Percentiles rank a stretch among this genome's conserved stretches.
phyloP scores from a whole-genome alignment of 2,797 vertebrate genomes.

The Tangara arthus region DNA sequence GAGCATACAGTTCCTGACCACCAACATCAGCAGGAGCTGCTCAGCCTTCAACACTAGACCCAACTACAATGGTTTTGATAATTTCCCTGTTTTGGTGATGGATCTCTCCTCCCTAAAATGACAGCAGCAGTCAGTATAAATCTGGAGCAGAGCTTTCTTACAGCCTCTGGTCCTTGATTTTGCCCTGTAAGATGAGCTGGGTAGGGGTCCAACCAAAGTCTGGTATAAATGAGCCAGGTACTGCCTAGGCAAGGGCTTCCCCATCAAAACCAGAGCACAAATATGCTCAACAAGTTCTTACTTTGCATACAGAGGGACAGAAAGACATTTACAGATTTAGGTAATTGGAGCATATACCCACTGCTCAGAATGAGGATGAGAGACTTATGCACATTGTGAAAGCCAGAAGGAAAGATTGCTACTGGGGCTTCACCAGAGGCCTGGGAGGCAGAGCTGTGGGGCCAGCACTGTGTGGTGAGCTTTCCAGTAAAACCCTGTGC shows the following conservation, averaged over 20 bases:
- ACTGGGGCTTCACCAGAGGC: background rate
- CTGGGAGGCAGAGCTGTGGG: background rate
- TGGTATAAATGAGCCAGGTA: background rate
- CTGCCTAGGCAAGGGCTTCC: background rate
- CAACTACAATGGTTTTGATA: background rate
- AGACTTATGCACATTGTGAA: background rate
- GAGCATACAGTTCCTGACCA: fast-evolving
- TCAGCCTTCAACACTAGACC: background rate
- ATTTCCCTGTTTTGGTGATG: background rate
- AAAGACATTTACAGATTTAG: background rate
- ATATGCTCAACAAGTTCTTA: background rate
- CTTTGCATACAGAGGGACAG: background rate
- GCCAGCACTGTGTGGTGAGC: background rate
- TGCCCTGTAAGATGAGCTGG: background rate
- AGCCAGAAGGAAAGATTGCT: background rate
- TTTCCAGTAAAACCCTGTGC: background rate
- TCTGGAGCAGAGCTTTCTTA: background rate
- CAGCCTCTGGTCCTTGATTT: background rate
- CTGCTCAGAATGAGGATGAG: background rate
- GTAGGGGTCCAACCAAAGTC: background rate
- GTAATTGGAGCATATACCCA: background rate
- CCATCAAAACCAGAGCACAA: background rate
- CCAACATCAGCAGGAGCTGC: background rate
- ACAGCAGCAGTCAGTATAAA: background rate
- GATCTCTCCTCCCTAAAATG: background rate